A percentile compares a stretch with the other conserved stretches of the same genome.
Conservation (phyloP, 2,113 vertebrate species). For the Antechinus stuartii region DNA sequence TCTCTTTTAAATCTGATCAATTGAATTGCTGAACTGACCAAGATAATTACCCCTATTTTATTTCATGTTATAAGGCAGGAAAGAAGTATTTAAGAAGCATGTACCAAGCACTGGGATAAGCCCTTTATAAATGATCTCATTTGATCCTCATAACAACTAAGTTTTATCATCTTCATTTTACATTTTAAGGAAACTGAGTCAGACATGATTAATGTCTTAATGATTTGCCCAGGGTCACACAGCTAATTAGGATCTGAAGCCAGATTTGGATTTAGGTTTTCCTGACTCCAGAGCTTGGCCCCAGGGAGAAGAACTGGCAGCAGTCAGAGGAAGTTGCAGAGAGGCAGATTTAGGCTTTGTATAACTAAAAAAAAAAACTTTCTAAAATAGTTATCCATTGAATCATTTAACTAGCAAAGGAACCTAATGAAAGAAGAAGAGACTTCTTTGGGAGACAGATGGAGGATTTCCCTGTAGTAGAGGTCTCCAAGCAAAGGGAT, state of each 20-base stretch:
- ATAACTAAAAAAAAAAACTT: neutral
- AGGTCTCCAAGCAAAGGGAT: neutral
- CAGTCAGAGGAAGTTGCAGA: neutral
- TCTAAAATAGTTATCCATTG: neutral
- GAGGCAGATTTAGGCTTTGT: neutral
- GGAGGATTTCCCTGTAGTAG: neutral
- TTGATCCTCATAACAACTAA: neutral
- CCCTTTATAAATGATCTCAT: neutral
- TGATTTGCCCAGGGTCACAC: neutral
- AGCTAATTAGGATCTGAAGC: neutral
- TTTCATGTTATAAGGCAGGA: constrained; percentile 4
- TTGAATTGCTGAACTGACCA: neutral
- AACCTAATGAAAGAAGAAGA: neutral
- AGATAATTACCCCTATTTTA: neutral
- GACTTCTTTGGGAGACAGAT: neutral
- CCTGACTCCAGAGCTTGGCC: neutral
- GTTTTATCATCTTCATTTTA: neutral
- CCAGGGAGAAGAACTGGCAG: neutral
- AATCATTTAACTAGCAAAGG: neutral
- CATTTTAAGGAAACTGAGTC: neutral
- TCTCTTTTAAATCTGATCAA: neutral
- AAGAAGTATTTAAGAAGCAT: neutral
- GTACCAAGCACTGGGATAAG: neutral
- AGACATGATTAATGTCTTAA: neutral
- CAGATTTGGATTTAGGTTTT: neutral